These are phyloP conservation scores for Eugnorisma glareosa DNA, from an alignment of 2,888 invertebrate genomes.

Conservation along the genomic window DNA sequence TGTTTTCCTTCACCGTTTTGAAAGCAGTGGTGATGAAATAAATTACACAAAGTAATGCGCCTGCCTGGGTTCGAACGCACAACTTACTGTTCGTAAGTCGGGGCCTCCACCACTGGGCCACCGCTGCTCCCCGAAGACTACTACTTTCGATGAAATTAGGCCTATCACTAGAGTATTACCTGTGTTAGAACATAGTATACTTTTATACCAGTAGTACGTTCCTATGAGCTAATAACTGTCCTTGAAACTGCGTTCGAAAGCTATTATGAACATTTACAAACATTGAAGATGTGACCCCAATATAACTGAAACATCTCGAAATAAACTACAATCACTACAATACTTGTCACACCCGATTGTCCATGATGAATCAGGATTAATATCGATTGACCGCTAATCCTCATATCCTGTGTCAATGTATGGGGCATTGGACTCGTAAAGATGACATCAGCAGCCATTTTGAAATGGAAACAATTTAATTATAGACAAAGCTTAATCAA, in stretches of 20 bases:
- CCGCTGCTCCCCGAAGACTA: no score
- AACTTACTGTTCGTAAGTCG: no score
- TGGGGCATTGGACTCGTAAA: slow-evolving; percentile 14
- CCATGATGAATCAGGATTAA: slow-evolving; percentile 47
- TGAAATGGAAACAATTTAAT: background rate
- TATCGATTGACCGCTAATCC: slow-evolving; percentile 44
- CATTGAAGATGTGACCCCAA: background rate
- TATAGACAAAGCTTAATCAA: background rate
- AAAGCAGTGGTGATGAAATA: no score
- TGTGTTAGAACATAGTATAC: background rate
- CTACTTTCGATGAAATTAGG: background rate
- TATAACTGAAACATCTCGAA: background rate
- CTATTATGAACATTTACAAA: background rate
- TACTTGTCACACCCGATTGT: slow-evolving; percentile 10
- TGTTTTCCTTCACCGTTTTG: no score
- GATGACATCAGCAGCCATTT: background rate
- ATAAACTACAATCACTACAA: slow-evolving; percentile 10
- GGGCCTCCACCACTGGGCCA: no score
- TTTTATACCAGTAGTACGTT: background rate
- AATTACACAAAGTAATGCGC: no score
- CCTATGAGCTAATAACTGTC: background rate
- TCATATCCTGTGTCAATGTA: slow-evolving; percentile 43
- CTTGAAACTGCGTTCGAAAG: background rate
- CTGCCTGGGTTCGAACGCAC: no score
- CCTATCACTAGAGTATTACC: background rate